Evolutionary conservation across 2,797 vertebrate species (phyloP).

Genomic region (Eleutherodactylus coqui): DNA sequence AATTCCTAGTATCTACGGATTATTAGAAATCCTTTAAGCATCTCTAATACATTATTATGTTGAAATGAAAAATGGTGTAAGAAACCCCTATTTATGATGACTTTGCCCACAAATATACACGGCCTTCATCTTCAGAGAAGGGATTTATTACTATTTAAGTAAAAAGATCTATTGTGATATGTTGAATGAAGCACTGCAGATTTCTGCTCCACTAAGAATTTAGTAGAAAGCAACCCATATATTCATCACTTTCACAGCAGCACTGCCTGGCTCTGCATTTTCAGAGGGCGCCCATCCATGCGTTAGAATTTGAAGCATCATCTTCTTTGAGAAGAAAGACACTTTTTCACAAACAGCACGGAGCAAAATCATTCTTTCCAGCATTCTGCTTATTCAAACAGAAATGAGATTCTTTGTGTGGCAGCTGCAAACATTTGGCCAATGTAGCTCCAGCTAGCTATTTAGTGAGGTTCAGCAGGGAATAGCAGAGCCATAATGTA

Average conservation of each 20-base stretch:
- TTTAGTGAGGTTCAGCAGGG: constrained; percentile 6
- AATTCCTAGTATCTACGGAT: too few relatives aligned
- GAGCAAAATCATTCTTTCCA: constrained; percentile 46
- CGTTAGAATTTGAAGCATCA: constrained; percentile 55
- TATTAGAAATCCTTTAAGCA: neutral
- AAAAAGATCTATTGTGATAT: neutral
- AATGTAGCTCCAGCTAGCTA: constrained; percentile 13
- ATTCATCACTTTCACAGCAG: constrained; percentile 35
- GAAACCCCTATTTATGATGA: neutral
- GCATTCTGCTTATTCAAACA: constrained; percentile 41
- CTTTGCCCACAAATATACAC: neutral
- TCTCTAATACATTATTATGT: neutral
- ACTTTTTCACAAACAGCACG: constrained; percentile 37
- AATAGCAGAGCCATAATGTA: neutral
- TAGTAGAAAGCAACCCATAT: neutral
- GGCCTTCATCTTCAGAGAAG: neutral
- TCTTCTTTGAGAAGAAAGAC: constrained; percentile 47
- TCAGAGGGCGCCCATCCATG: constrained; percentile 43
- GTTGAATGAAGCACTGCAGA: constrained; percentile 14
- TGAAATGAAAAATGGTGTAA: neutral
- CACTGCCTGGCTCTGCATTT: constrained; percentile 42
- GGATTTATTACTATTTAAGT: neutral
- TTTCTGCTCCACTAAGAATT: constrained; percentile 8
- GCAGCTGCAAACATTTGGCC: constrained; percentile 29
- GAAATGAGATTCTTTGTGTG: constrained; percentile 24